phyloP scores from a whole-genome alignment of 2,113 vertebrate species.

The Crotalus horridus region DNA sequence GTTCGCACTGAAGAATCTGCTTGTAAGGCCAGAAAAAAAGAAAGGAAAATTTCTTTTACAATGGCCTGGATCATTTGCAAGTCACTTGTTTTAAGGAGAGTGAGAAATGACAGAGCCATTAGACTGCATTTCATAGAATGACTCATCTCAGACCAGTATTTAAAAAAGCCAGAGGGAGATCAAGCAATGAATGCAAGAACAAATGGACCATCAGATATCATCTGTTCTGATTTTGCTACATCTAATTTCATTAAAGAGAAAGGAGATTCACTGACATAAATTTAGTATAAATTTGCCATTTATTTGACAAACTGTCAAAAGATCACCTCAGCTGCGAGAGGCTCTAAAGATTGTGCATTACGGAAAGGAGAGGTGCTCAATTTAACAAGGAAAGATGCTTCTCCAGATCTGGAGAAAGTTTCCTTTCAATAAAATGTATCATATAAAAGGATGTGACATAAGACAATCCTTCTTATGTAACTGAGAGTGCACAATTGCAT shows the following conservation, averaged over 20 bases:
- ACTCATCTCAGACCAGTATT: neutral
- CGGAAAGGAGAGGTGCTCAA: neutral
- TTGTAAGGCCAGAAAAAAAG: neutral
- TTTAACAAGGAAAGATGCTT: neutral
- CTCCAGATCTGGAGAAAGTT: neutral
- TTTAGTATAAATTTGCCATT: neutral
- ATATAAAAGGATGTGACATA: neutral
- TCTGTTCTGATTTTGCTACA: neutral
- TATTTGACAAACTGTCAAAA: neutral
- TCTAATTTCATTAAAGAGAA: neutral
- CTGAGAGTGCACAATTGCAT: neutral
- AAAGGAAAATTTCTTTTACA: neutral
- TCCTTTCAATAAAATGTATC: neutral
- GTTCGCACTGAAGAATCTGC: neutral
- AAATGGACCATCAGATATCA: neutral
- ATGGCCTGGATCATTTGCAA: neutral
- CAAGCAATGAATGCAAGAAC: neutral
- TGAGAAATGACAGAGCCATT: neutral
- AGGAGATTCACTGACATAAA: neutral
- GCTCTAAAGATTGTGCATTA: neutral
- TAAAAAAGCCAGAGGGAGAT: neutral
- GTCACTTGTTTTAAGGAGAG: neutral
- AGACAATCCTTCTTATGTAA: neutral
- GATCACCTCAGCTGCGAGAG: neutral
- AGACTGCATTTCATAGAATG: neutral